phyloP scores from a whole-genome alignment of 1,140 invertebrate genomes.

The Teleogryllus occipitalis region DNA sequence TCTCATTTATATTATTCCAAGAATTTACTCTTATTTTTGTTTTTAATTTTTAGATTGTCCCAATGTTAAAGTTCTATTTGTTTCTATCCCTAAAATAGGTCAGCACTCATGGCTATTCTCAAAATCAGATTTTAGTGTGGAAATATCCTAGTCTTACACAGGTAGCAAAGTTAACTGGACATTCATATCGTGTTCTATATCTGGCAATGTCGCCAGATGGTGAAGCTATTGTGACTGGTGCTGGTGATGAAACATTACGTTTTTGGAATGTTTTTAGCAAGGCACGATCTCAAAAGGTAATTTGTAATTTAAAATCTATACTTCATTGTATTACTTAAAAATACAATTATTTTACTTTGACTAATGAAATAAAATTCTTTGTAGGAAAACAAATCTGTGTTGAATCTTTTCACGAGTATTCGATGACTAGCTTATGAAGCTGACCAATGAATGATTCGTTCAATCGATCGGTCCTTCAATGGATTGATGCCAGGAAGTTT shows the following conservation, averaged over 20 bases:
- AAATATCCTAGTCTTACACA: conserved; percentile 96
- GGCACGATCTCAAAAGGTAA: conserved; percentile 72
- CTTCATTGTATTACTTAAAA: conserved; percentile 40
- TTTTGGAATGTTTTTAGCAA: conserved; percentile 99
- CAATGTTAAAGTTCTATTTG: neutral
- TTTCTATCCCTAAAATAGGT: conserved; percentile 36
- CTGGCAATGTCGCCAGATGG: conserved; percentile 97
- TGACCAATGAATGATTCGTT: no score
- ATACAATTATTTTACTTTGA: neutral
- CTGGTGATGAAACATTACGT: conserved; percentile 95
- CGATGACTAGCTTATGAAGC: conserved; percentile 40
- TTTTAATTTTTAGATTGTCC: neutral
- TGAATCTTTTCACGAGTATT: conserved; percentile 91
- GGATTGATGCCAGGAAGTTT: no score
- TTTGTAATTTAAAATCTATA: conserved; percentile 30
- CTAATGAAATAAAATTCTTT: conserved; percentile 28
- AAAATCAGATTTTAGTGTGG: conserved; percentile 99
- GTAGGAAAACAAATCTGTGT: conserved; percentile 89
- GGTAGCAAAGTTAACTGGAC: conserved; percentile 96
- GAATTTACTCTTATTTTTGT: neutral
- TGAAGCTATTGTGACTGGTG: conserved; percentile 98
- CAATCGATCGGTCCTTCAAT: no score
- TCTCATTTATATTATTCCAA: neutral
- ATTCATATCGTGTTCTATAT: conserved; percentile 95
- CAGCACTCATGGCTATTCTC: conserved; percentile 98